These are phyloP conservation scores for Macrophya alboannulata DNA, from an alignment of 2,888 invertebrate genomes.

Conservation along the genomic window DNA sequence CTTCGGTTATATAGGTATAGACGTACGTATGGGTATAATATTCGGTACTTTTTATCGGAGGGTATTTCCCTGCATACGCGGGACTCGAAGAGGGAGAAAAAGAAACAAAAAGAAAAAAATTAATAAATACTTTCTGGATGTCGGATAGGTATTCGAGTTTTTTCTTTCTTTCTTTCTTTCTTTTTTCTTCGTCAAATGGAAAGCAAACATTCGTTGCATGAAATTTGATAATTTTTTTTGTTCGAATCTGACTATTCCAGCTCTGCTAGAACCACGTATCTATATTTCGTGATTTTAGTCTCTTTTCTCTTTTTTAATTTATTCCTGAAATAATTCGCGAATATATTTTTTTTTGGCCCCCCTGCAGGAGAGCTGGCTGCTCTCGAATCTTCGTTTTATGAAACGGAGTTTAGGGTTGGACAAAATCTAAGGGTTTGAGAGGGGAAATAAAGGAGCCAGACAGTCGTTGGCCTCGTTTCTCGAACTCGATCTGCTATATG, in stretches of 20 bases:
- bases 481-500: constrained; percentile 41
- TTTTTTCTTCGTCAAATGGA: not conserved
- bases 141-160: not conserved
- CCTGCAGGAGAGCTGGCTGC: not conserved
- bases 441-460: constrained; percentile 58
- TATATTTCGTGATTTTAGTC: not conserved
- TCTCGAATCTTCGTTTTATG: constrained; percentile 14
- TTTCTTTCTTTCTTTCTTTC: not conserved
- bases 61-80: not conserved
- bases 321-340: not conserved
- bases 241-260: no score
- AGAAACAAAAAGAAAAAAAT: not conserved
- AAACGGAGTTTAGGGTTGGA: constrained; percentile 44
- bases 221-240: not conserved
- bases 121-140: not conserved
- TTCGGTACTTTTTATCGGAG: not conserved
- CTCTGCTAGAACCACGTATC: no score
- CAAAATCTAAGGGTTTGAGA: constrained; percentile 7
- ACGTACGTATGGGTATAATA: not conserved
- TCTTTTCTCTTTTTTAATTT: not conserved
- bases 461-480: constrained; percentile 66
- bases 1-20: constrained; percentile 21
- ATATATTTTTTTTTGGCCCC: not conserved
- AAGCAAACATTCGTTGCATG: not conserved
- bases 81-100: no score